These are phyloP conservation scores for Odontomachus brunneus DNA, from an alignment of 1,140 invertebrate species.

Conservation along the genomic window DNA sequence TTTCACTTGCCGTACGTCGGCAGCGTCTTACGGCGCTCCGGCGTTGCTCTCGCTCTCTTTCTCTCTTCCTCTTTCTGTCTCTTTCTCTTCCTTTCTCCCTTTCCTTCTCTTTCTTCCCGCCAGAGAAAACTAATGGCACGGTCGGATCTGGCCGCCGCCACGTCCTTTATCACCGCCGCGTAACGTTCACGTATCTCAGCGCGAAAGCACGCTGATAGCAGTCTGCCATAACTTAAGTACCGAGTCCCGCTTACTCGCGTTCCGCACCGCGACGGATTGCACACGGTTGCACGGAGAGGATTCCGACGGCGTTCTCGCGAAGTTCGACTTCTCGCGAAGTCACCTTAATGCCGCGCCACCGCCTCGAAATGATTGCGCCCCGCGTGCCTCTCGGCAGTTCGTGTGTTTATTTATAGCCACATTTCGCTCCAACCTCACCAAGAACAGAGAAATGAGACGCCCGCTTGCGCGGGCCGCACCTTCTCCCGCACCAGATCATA, in stretches of 20 bases:
- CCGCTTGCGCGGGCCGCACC: no score
- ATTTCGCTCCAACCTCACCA: no score
- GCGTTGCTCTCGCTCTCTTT: no score
- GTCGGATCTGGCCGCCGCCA: slow-evolving; percentile 52
- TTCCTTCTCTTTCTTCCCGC: no score
- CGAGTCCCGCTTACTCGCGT: slow-evolving; percentile 34
- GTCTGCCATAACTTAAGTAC: slow-evolving; percentile 55
- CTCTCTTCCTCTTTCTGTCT: no score
- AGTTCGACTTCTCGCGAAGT: slow-evolving; percentile 51
- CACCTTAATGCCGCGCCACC: slow-evolving; percentile 28
- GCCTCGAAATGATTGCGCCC: slow-evolving; percentile 6
- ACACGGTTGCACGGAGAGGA: slow-evolving; percentile 16
- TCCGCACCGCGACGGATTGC: slow-evolving; percentile 38
- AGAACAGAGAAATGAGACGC: no score
- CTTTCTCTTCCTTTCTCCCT: no score
- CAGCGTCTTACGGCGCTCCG: not conserved
- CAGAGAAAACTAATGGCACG: slow-evolving; percentile 43
- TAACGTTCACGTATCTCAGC: slow-evolving; percentile 49
- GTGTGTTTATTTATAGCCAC: no score
- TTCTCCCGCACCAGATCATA: no score
- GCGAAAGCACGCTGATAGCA: slow-evolving; percentile 47
- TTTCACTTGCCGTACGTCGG: not conserved
- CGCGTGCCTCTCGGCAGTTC: no score
- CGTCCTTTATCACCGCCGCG: slow-evolving; percentile 46
- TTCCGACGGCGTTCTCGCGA: no score